phyloP scores from a whole-genome alignment of 2,797 vertebrate species.

The Trachops cirrhosus region DNA sequence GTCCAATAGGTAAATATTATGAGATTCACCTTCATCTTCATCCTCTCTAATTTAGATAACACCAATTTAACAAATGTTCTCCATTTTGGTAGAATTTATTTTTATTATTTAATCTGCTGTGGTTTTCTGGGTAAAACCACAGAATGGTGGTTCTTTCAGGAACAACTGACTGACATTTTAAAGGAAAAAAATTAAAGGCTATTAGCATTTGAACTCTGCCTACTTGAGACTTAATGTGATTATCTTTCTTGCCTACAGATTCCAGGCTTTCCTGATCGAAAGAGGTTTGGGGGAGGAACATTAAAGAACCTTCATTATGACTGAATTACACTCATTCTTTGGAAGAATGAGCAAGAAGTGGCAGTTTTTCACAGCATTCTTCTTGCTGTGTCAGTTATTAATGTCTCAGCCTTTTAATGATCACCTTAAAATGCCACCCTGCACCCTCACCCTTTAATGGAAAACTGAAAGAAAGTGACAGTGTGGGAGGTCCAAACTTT shows the following conservation, averaged over 20 bases:
- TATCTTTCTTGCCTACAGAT: slow-evolving; percentile 84
- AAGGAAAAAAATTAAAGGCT: not conserved
- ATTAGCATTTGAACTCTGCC: slow-evolving; percentile 33
- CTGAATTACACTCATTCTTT: slow-evolving; percentile 76
- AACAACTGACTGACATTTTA: not conserved
- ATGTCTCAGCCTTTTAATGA: slow-evolving; percentile 28
- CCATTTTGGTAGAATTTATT: slow-evolving; percentile 16
- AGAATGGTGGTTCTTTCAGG: slow-evolving; percentile 4
- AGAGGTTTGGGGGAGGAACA: slow-evolving; percentile 88
- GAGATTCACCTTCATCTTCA: slow-evolving; percentile 1
- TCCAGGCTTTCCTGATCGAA: slow-evolving; percentile 92
- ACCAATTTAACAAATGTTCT: slow-evolving; percentile 38
- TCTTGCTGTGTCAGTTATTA: slow-evolving; percentile 43
- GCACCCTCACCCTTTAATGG: slow-evolving; percentile 37
- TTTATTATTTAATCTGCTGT: slow-evolving; percentile 19
- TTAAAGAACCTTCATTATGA: slow-evolving; percentile 95
- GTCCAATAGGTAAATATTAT: not conserved
- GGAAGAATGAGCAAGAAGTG: slow-evolving; percentile 3
- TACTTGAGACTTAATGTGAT: slow-evolving; percentile 12
- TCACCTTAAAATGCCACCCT: slow-evolving; percentile 52
- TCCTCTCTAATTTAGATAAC: not conserved
- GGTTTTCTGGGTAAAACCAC: slow-evolving; percentile 38
- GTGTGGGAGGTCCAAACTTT: not conserved
- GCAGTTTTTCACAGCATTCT: slow-evolving; percentile 42
- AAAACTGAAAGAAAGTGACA: slow-evolving; percentile 48